Conservation (phyloP, 2,888 invertebrate genomes). For the Plusia festucae region DNA sequence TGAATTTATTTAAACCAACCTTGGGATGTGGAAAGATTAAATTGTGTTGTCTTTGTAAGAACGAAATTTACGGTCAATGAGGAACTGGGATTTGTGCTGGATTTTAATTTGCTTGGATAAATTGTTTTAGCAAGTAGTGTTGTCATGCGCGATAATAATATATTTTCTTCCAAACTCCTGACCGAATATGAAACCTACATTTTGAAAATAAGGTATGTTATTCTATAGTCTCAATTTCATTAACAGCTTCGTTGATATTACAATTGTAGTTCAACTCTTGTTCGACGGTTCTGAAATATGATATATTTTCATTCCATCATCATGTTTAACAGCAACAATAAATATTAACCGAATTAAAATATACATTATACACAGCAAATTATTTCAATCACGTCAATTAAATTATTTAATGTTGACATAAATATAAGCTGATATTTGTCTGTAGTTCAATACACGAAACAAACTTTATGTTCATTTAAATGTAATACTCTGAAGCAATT, state of each 20-base stretch:
- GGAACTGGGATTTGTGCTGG: not conserved
- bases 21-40: constrained; percentile 40
- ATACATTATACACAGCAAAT: too few species aligned
- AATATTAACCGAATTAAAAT: too few species aligned
- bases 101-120: constrained; percentile 9
- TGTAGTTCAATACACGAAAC: not conserved
- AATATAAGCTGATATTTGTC: not conserved
- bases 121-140: not conserved
- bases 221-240: too few species aligned
- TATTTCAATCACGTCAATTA: not conserved
- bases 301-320: not conserved
- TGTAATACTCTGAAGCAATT: too few species aligned
- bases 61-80: constrained; percentile 49
- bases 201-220: too few species aligned
- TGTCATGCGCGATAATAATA: not conserved
- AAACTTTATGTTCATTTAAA: too few species aligned
- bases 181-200: not conserved
- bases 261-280: too few species aligned
- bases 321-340: too few species aligned
- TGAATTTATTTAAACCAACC: constrained; percentile 40
- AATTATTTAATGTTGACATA: too few species aligned
- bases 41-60: constrained; percentile 45
- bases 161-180: not conserved
- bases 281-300: not conserved
- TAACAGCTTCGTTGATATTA: too few species aligned